Evolutionary conservation across 2,888 invertebrate genomes (phyloP).

Genomic region (Lacanobia oleracea): DNA sequence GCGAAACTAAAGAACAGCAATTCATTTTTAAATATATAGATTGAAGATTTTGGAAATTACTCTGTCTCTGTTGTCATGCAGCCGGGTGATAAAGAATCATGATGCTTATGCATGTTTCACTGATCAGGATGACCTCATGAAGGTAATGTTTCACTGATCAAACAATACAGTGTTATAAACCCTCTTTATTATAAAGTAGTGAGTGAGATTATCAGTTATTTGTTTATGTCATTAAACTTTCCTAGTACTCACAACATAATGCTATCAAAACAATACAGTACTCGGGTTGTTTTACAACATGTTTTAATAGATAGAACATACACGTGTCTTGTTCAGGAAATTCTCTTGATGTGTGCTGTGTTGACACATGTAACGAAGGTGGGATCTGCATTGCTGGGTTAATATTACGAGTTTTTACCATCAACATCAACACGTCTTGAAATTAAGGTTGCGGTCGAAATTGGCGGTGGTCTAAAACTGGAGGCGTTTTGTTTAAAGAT

Average conservation of each 20-base stretch:
- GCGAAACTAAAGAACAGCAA: too few relatives aligned
- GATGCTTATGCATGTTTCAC: background rate
- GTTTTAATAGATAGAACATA: constrained; percentile 7
- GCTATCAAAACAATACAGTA: constrained; percentile 19
- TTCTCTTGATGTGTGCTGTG: constrained; percentile 2
- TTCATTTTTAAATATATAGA: too few relatives aligned
- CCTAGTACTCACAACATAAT: background rate
- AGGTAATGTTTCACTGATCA: background rate
- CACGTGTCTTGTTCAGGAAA: constrained; percentile 12
- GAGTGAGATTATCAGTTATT: constrained; percentile 1
- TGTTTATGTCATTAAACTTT: constrained; percentile 3
- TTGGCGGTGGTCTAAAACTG: background rate
- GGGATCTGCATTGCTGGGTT: background rate
- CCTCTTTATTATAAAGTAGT: background rate
- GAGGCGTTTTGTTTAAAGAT: background rate
- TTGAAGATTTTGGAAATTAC: background rate
- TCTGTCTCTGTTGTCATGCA: background rate
- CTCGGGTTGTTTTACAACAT: constrained; percentile 1
- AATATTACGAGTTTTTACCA: background rate
- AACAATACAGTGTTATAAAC: background rate
- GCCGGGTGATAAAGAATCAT: background rate
- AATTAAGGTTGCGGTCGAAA: background rate
- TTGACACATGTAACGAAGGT: background rate
- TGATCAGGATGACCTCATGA: background rate
- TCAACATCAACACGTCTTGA: background rate